Base-by-base conservation (phyloP, 2,888 invertebrate species). In the Gandaritis pyraliata region DNA sequence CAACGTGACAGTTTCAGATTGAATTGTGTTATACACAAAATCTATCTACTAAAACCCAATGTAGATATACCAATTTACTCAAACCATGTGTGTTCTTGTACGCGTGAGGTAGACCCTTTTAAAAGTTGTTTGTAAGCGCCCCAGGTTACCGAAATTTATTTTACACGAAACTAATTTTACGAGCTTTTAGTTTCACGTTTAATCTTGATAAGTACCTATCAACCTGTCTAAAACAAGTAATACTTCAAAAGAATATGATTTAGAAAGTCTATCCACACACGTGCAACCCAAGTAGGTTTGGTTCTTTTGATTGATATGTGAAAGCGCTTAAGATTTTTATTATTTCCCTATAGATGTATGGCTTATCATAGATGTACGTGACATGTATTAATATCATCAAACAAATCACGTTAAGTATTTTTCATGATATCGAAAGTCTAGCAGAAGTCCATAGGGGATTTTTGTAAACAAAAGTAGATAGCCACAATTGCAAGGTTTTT, bases 31-130 rank as follows among this genome's bases (percentile, higher is more conserved):
- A n/a, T n/a, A n/a, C n/a, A n/a, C n/a, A n/a, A 23, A 33, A 33
- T 33, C 33, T 11, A 33, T 33, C 1, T 33, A 33, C 10, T 8
- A 33, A 33, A 33, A 43, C 16, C 10, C 10, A 43, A 43, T 41
- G 10, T 43, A 11, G 15, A 2, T 15, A 41, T 3, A 43, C 16
- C 16, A 16, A 43, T 16, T 43, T 43, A 10, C 43, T 43, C 0
- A 16, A 43, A 43, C 43, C 16, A 16, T 43, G 16, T 16, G 23
- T 46, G 46, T 46, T 46, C 23, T 6, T 12, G 7, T 29, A 46
- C 23, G 46, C n/a, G 23, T n/a, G 45, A 45, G 45, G 18, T 8
- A 46, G n/a, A 46, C 46, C 46, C 46, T 46, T 46, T 46, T 46
- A 46, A 46, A 46, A 46, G 12, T 46, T 45, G 45, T 45, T 46